Base-by-base conservation (phyloP, 2,113 vertebrate genomes). In the Balaenoptera acutorostrata region DNA sequence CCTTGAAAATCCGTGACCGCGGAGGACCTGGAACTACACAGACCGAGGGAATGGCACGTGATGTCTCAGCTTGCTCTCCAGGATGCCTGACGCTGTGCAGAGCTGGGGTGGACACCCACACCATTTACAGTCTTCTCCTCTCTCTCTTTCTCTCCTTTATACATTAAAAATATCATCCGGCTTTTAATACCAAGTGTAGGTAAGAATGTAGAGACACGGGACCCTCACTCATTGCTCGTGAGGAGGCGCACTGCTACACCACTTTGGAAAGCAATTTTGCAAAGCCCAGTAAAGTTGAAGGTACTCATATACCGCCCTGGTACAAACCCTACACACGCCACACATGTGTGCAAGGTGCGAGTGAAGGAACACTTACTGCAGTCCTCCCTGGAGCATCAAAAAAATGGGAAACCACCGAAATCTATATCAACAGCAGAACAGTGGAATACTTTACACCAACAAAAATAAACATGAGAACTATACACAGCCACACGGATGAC, bases 311-410 rank as follows among this genome's bases (percentile, higher is more conserved):
- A 36, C 6, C 0, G 1, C 18, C 13, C 57, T 41, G 71, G 33
- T 8, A n/a, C 13, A 68, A 23, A 27, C n/a, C 49, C 29, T 3
- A 14, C 21, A 55, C 44, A 78, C 5, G 0, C 33, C 5, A 14
- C 39, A 33, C 25, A 29, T 0, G 1, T 0, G 36, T 41, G 21
- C 31, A 18, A 68, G 78, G n/a, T 49, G 66, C 0, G 44, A 0
- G 11, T 8, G 29, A 81, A 66, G 15, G 66, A 33, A 14, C 5
- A 11, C 10, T 11, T 20, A 10, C 59, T 2, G 29, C 6, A 41
- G 71, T n/a, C n/a, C n/a, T 29, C 13, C 29, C 8, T 17, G 20
- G 57, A 64, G 39, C 0, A 4, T 4, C 0, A 0, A 21, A 85
- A 46, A 14, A 33, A 36, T 0, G 20, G 33, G 88, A 88, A 80